Evolutionary conservation across 2,113 vertebrate species (phyloP).

Genomic region (Gallinago paraguaiae): DNA sequence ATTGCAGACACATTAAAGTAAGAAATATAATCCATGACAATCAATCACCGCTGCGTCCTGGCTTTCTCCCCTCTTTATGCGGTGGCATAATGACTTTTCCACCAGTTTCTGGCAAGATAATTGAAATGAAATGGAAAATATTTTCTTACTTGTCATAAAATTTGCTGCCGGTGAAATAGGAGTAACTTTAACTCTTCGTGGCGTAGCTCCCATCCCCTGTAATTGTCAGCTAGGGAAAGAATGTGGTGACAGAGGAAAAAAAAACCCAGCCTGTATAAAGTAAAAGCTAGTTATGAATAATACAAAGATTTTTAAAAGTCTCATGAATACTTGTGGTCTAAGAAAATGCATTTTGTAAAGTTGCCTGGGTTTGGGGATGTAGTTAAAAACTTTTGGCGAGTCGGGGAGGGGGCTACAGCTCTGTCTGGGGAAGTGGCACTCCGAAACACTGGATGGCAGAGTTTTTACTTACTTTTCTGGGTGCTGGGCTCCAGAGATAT

Average conservation of each 20-base stretch:
- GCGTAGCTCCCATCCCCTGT: slow-evolving; percentile 12
- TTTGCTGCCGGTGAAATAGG: slow-evolving; percentile 50
- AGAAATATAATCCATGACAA: slow-evolving; percentile 68
- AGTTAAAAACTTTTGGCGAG: neutral
- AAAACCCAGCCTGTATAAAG: neutral
- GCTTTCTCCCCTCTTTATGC: slow-evolving; percentile 65
- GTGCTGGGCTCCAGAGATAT: slow-evolving; percentile 70
- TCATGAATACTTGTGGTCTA: neutral
- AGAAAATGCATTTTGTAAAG: slow-evolving; percentile 5
- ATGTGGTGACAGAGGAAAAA: slow-evolving; percentile 6
- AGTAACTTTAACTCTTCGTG: slow-evolving; percentile 68
- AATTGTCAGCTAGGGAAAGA: slow-evolving; percentile 43
- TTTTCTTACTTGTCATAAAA: slow-evolving; percentile 72
- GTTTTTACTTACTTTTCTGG: slow-evolving; percentile 77
- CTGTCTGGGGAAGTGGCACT: neutral
- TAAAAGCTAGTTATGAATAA: slow-evolving; percentile 52
- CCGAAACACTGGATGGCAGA: neutral
- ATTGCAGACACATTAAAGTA: slow-evolving; percentile 67
- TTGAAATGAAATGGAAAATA: slow-evolving; percentile 77
- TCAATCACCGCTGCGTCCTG: slow-evolving; percentile 61
- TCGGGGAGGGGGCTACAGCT: neutral
- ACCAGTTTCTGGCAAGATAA: slow-evolving; percentile 74
- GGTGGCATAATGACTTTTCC: slow-evolving; percentile 73
- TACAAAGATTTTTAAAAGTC: slow-evolving; percentile 27
- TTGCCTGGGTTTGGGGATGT: slow-evolving; percentile 4